Evolutionary conservation across 2,797 vertebrate species (phyloP), one percentile per base, ranked within the genome.

Genomic region (Pangasius macronema): DNA sequence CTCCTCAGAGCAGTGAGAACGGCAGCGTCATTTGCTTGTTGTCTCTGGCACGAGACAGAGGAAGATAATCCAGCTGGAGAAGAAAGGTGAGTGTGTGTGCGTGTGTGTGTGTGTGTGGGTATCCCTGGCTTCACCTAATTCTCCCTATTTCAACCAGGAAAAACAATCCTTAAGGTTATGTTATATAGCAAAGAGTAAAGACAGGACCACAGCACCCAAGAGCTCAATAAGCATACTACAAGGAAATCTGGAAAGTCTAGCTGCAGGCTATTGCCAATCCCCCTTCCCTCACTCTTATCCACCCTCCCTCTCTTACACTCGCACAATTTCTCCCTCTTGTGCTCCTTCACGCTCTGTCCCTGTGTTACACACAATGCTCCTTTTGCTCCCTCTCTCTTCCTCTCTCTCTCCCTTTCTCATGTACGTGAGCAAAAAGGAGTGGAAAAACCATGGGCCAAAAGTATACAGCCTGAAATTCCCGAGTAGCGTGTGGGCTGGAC

Each of bases 381-480:
- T 42, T 84, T 82, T 85, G 18, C 83, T 39, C 55, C 30, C 81
- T 76, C 85, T 87, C 87, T 33, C 59, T 68, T 36, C 65, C 53
- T 87, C 77, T 90, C 92, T 76, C 92, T 55, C 76, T 49, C 76
- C 36, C 67, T 65, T 92, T 86, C 61, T 82, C 92, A 93, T 91
- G 92, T 91, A 92, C 92, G 92, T 30, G 20, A 87, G 90, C 88
- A 91, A 90, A 90, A 89, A 90, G 89, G 91, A 82, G 85, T 90
- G 88, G 73, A 84, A 85, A 75, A 61, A 80, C 61, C 39, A 82
- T 16, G 67, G 84, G 85, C 83, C 81, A 67, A 89, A 76, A 89
- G 63, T 89, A 90, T 88, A 87, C 85, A 87, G 90, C 87, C 81
- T 86, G 87, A 92, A 93, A 94, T 94, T 95, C 94, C 92, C 91